Base-by-base conservation (phyloP, 2,797 vertebrate genomes). In the Microcaecilia unicolor region DNA sequence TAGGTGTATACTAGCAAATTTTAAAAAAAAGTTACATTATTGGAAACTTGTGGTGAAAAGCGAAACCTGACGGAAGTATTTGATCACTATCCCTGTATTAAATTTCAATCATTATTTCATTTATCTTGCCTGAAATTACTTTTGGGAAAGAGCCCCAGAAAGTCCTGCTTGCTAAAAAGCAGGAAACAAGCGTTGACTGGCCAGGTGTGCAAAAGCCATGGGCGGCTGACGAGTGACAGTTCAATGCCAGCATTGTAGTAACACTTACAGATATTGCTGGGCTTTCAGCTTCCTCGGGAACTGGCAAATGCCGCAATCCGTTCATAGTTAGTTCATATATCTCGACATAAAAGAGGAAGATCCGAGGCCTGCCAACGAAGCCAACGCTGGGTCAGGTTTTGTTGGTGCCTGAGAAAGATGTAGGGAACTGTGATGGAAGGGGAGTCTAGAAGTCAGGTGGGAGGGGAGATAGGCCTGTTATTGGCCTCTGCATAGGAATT, bases 51-150 rank as follows among this genome's bases (percentile, higher is more conserved):
- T 85, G 80, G 77, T 78, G 69, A 57, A 80, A 79, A 69, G 68
- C 77, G 81, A 83, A 81, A 68, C 70, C 65, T 79, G 76, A 85
- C 77, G 74, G 75, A 81, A 81, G 81, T 83, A 78, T 79, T 84
- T 85, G 81, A 79, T 72, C 78, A 79, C 74, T 73, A 82, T 84
- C 75, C 80, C 76, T 74, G 63, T 84, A 85, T 84, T 85, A 71
- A 76, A 66, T 76, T 82, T 77, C 76, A 78, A 75, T 78, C 68
- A 64, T 84, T 79, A 79, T 81, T 83, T 83, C 83, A 84, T 83
- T 80, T 85, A 84, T 83, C 76, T 84, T 57, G 65, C 64, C 70
- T 66, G 61, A 78, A 81, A 83, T 74, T 54, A 75, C 59, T 79
- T 70, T 53, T 69, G 57, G 70, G 67, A 79, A n/a, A 77, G 72